Evolutionary conservation across 2,888 invertebrate species (phyloP), one percentile per base, ranked within the genome.

Genomic region (Hermaeophaga mercurialis): DNA sequence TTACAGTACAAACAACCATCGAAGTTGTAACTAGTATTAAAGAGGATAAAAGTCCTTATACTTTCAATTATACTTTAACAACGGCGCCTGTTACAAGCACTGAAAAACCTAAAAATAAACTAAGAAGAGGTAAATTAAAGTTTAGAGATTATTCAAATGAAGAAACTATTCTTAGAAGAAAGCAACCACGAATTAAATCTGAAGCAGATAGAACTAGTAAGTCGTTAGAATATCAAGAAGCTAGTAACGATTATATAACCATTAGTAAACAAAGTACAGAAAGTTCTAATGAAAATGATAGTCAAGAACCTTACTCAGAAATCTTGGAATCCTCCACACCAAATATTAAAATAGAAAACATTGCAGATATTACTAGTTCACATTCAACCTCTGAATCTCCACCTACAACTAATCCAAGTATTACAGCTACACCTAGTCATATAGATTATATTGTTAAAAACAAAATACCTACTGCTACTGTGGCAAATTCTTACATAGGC

Each of bases 81-180:
- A 46, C 52, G 31, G 44, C 53, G 18, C 22, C 49, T 1, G 17
- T 36, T 3, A 48, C 47, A 9, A 58, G 52, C 6, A 58, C 61
- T 5, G 47, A 41, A 28, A 44, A 34, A 19, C 44, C 55, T 14
- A 14, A 26, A 28, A 41, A 11, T 46, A 52, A 45, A n/a, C 28
- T 50, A 33, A 48, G 63, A 22, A 61, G 63, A 39, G 58, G 60
- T 4, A 60, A 49, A 45, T 45, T 33, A 8, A 58, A 53, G 18
- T 49, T 36, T 9, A 33, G 28, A 11, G 28, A 34, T 3, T 50
- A 50, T 26, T 7, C 46, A 4, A 54, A 34, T 24, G 47, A 45
- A 44, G 54, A 45, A 15, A 34, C 24, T 14, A 56, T 46, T 9
- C 28, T 28, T 9, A 28, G 28, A 9, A 28, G n/a, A n/a, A n/a